phyloP scores from a whole-genome alignment of 2,888 invertebrate genomes.

The Dryadula phaetusa region DNA sequence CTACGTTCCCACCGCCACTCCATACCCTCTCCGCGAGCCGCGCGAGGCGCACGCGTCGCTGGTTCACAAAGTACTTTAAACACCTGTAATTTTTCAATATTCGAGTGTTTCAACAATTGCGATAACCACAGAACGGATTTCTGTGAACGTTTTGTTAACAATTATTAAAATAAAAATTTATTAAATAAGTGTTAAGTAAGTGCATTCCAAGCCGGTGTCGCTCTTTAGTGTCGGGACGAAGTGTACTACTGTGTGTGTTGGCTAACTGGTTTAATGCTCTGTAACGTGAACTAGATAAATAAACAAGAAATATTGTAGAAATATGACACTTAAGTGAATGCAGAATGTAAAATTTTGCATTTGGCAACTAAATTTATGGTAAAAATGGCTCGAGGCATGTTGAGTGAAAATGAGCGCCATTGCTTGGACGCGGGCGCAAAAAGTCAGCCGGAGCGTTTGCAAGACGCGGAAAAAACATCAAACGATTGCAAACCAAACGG shows the following conservation, averaged over 20 bases:
- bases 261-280: slow-evolving; percentile 61
- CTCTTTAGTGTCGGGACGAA: slow-evolving; percentile 79
- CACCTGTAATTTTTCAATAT: slow-evolving; percentile 51
- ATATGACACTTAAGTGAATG: slow-evolving; percentile 34
- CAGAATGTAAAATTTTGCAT: slow-evolving; percentile 58
- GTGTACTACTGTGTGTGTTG: slow-evolving; percentile 74
- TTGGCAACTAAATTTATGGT: slow-evolving; percentile 50
- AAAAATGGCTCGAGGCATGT: slow-evolving; percentile 78
- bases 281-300: slow-evolving; percentile 53
- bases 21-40: slow-evolving; percentile 67
- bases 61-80: slow-evolving; percentile 51
- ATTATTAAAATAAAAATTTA: slow-evolving; percentile 35
- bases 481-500: slow-evolving; percentile 68
- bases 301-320: slow-evolving; percentile 49
- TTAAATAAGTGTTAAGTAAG: slow-evolving; percentile 56
- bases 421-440: slow-evolving; percentile 70
- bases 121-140: slow-evolving; percentile 49
- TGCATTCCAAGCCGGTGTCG: slow-evolving; percentile 83
- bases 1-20: slow-evolving; percentile 27
- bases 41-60: slow-evolving; percentile 53
- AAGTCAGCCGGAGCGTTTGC: slow-evolving; percentile 68
- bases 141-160: slow-evolving; percentile 59
- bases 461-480: slow-evolving; percentile 68
- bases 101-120: slow-evolving; percentile 54
- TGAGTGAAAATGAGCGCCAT: slow-evolving; percentile 77